phyloP scores from a whole-genome alignment of 1,140 invertebrate genomes.

The Lysiphlebus fabarum region DNA sequence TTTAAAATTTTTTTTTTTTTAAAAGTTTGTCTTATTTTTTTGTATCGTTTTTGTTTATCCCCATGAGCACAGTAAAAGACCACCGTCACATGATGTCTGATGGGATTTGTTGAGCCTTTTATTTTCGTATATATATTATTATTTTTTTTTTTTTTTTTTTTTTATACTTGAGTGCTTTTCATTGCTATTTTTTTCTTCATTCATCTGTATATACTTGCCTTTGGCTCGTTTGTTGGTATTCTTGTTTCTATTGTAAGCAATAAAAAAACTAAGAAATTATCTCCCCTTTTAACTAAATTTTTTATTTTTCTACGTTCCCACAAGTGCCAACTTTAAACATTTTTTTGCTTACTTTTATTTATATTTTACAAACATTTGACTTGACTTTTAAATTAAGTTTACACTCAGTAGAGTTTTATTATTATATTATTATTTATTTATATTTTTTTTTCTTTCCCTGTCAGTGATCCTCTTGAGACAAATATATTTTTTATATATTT shows the following conservation, averaged over 20 bases:
- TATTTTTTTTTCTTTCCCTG: too few species aligned
- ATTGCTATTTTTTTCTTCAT: slow-evolving; percentile 7
- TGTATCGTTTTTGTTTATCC: slow-evolving; percentile 15
- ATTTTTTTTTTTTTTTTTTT: slow-evolving; percentile 16
- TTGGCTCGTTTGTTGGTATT: not conserved
- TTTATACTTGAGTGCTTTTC: slow-evolving; percentile 4
- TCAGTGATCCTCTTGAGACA: too few species aligned
- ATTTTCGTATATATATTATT: slow-evolving; percentile 13
- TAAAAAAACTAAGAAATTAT: slow-evolving; percentile 4
- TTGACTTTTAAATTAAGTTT: too few species aligned
- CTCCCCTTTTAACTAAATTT: not conserved
- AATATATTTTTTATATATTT: too few species aligned
- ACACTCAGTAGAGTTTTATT: too few species aligned
- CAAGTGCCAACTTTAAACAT: not conserved
- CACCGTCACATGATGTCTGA: slow-evolving; percentile 11
- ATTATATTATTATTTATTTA: too few species aligned
- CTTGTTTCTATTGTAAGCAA: slow-evolving; percentile 13
- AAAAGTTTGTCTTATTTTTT: not conserved
- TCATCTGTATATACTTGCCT: not conserved
- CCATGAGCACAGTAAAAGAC: slow-evolving; percentile 23
- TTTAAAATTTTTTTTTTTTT: too few species aligned
- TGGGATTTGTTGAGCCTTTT: slow-evolving; percentile 4
- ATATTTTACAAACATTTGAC: not conserved
- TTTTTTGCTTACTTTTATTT: not conserved
- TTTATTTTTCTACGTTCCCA: not conserved